Conservation (phyloP, 1,140 invertebrate genomes). For the Acromyrmex charruanus region DNA sequence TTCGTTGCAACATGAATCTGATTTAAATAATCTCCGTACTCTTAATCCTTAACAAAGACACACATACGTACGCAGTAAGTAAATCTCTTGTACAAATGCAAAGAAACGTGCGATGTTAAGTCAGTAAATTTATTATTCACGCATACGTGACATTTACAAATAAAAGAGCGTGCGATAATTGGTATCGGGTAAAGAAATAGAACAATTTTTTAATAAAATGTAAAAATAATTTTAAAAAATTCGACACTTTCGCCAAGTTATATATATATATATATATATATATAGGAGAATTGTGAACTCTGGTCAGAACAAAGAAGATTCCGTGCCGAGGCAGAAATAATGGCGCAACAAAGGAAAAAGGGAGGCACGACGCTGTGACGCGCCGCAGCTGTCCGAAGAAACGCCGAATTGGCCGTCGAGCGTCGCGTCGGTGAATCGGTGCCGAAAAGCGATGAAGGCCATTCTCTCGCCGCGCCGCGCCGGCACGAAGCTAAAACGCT, state of each 20-base stretch:
- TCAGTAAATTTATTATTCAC: neutral
- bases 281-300: neutral
- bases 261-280: too few relatives aligned
- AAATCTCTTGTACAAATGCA: slow-evolving; percentile 26
- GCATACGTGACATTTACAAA: neutral
- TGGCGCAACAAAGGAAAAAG: slow-evolving; percentile 28
- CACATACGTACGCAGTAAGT: neutral
- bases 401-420: neutral
- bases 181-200: neutral
- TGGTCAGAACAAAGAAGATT: neutral
- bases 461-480: slow-evolving; percentile 35
- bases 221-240: neutral
- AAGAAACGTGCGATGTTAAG: neutral
- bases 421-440: neutral
- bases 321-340: slow-evolving; percentile 12
- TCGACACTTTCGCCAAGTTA: neutral
- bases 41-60: slow-evolving; percentile 38
- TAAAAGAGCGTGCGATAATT: neutral
- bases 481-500: slow-evolving; percentile 76
- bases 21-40: slow-evolving; percentile 27
- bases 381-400: slow-evolving; percentile 25
- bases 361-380: neutral
- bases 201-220: neutral
- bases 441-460: neutral
- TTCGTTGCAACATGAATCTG: slow-evolving; percentile 2